Evolutionary conservation across 2,888 invertebrate species (phyloP).

Genomic region (Sinhomidia bicolor): DNA sequence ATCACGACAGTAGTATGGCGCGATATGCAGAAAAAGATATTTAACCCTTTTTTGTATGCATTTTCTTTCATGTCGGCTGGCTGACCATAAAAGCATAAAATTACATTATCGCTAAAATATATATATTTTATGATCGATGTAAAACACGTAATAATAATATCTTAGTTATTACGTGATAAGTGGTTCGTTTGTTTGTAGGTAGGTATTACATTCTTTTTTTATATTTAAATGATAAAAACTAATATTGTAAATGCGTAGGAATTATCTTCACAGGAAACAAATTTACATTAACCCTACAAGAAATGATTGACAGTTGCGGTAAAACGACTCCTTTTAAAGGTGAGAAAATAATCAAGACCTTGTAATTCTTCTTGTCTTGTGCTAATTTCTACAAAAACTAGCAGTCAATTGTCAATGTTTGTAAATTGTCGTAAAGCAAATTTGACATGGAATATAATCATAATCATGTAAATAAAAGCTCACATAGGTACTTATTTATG

Average conservation of each 20-base stretch:
- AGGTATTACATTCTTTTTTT: background rate
- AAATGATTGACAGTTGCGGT: background rate
- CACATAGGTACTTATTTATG: no score
- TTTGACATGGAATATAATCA: background rate
- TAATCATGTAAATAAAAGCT: no score
- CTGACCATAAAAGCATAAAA: no score
- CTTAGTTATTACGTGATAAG: background rate
- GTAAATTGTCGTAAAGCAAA: background rate
- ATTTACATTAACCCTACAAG: background rate
- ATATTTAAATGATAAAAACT: background rate
- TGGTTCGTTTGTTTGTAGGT: background rate
- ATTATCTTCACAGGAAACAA: conserved; percentile 2
- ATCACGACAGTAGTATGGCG: background rate
- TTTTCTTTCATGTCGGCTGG: background rate
- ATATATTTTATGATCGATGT: background rate
- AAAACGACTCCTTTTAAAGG: background rate
- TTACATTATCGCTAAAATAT: no score
- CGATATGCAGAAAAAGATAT: background rate
- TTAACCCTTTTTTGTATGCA: background rate
- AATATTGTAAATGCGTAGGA: background rate
- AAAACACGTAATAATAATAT: background rate
- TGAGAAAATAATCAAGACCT: conserved; percentile 34
- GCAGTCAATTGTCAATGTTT: background rate
- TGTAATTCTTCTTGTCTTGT: background rate
- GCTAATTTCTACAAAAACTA: background rate